Evolutionary conservation across 1,140 invertebrate genomes (phyloP), one percentile per base, ranked within the genome.

Genomic region (Cheumatopsyche charites): DNA sequence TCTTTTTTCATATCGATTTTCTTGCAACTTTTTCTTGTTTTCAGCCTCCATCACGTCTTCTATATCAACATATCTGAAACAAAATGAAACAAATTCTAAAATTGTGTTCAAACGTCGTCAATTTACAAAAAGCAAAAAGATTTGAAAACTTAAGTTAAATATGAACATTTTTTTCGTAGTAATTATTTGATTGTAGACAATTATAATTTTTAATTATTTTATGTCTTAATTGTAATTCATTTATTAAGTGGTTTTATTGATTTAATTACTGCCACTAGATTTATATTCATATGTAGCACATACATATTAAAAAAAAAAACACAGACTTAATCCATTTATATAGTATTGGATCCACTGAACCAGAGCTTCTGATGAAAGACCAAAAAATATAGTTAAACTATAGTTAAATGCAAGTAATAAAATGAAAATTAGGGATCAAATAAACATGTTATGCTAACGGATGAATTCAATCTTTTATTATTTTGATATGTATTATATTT

Each of bases 61-160:
- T 36, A 36, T n/a, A 36, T 9, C 29, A 36, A 36, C 29, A 36
- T 36, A 36, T 36, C 29, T 36, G 29, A 36, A 36, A 36, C 29
- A 36, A n/a, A n/a, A n/a, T n/a, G n/a, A n/a, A 17, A 52, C 47
- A 58, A 58, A 58, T 58, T 58, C 55, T 58, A 58, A 58, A 58
- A 58, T 25, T 58, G 55, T 58, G 55, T 58, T 58, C 19, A 58
- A 25, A 25, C 55, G 23, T 25, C 21, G 55, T 58, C 21, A 26
- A 58, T 25, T 25, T 25, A 23, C 23, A 5, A 58, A 25, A 23
- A 58, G n/a, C n/a, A n/a, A 58, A 55, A 58, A 58, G 5, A 58
- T 25, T 23, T 58, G 55, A 21, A 23, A 25, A 25, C 23, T 58
- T 58, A 58, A 25, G 23, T 25, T 58, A 7, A 47, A 47, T 25